phyloP scores from a whole-genome alignment of 2,113 vertebrate species.

The Phodopus roborovskii region DNA sequence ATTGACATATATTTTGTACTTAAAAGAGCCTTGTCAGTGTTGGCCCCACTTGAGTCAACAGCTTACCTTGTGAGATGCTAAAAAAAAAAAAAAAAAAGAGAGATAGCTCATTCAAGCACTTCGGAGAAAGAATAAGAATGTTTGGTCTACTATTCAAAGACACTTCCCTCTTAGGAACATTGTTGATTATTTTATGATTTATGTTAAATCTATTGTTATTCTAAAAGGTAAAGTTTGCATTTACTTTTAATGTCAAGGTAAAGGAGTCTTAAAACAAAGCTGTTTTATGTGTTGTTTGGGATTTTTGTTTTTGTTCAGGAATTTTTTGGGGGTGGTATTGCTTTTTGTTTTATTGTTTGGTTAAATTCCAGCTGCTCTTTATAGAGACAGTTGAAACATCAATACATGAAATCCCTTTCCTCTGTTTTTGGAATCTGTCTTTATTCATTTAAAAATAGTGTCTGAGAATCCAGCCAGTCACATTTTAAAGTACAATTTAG shows the following conservation, averaged over 20 bases:
- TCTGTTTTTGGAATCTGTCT: background rate
- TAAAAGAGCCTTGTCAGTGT: background rate
- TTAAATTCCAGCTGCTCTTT: constrained; percentile 21
- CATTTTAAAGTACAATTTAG: constrained; percentile 32
- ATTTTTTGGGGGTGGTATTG: background rate
- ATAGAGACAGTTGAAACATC: background rate
- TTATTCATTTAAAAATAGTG: background rate
- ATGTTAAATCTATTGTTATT: constrained; percentile 22
- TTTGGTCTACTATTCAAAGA: background rate
- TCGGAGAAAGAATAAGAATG: background rate
- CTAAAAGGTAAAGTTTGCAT: constrained; percentile 13
- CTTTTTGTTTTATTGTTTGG: background rate
- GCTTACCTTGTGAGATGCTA: background rate
- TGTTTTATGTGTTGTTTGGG: background rate
- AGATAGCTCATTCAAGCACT: background rate
- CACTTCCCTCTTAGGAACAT: background rate
- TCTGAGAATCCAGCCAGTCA: background rate
- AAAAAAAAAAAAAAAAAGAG: background rate
- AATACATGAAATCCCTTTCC: background rate
- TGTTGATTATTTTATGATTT: constrained; percentile 14
- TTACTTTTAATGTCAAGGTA: constrained; percentile 17
- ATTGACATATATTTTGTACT: background rate
- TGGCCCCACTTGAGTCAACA: background rate
- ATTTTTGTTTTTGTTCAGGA: background rate
- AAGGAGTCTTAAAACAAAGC: background rate